Evolutionary conservation across 92 coral and sea anemone genomes (phyloP).

Genomic region (Phenganax stokvisi): DNA sequence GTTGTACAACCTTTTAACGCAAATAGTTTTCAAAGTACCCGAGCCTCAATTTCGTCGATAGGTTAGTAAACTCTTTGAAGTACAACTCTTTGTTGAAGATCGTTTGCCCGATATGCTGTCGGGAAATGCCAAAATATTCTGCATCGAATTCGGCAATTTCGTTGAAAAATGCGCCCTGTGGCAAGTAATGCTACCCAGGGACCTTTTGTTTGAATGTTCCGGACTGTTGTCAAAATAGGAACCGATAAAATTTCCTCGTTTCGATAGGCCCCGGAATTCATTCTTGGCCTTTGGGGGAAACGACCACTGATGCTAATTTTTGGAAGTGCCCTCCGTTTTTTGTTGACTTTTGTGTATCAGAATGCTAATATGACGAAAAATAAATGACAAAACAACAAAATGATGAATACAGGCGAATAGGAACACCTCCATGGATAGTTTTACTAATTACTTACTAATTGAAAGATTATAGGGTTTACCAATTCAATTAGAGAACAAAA

Average conservation of each 20-base stretch:
- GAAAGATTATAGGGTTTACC: too few species aligned
- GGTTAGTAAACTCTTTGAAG: conserved; percentile 74
- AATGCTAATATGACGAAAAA: not conserved
- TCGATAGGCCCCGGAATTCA: conserved; percentile 51
- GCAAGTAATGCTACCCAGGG: conserved; percentile 53
- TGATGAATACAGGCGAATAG: not conserved
- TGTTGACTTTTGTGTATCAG: not conserved
- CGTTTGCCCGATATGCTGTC: conserved; percentile 70
- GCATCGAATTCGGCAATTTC: conserved; percentile 64
- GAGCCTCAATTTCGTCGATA: conserved; percentile 63
- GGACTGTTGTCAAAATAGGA: conserved; percentile 58
- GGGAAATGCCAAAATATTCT: conserved; percentile 62
- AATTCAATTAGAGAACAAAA: not conserved
- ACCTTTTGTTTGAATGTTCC: conserved; percentile 55
- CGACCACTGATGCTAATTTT: conserved; percentile 73
- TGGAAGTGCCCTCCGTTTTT: conserved; percentile 12
- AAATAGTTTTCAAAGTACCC: conserved; percentile 55
- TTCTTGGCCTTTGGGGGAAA: conserved; percentile 60
- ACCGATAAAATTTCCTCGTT: conserved; percentile 50
- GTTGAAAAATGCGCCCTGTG: conserved; percentile 62
- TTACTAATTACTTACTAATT: not conserved
- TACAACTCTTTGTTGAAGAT: conserved; percentile 70
- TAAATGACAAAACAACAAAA: not conserved
- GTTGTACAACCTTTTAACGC: too few species aligned
- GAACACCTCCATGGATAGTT: not conserved